These are phyloP conservation scores for Gephyroberyx darwinii DNA, from an alignment of 2,797 vertebrate species.

Conservation along the genomic window DNA sequence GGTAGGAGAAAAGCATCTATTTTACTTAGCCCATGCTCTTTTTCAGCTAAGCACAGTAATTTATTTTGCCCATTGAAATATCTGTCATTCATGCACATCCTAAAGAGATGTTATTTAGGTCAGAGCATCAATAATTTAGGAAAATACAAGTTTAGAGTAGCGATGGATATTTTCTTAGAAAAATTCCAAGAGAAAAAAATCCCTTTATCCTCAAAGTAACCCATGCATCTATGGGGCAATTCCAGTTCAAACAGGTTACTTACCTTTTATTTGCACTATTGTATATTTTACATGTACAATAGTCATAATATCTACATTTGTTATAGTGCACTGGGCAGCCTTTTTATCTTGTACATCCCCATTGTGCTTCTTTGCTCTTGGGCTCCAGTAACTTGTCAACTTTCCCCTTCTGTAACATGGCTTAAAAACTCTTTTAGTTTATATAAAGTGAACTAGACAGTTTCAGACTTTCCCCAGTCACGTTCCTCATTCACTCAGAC, in stretches of 20 bases:
- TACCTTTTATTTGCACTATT: background rate
- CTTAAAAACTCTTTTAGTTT: background rate
- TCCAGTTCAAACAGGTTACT: background rate
- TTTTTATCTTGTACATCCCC: background rate
- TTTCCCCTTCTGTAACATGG: background rate
- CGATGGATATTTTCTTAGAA: background rate
- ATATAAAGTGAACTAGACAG: background rate
- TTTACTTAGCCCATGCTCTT: background rate
- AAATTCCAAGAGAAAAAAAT: background rate
- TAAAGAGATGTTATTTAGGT: background rate
- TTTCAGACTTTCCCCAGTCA: too few species aligned
- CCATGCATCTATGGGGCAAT: too few species aligned
- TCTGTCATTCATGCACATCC: background rate
- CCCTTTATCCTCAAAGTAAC: background rate
- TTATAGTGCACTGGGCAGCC: background rate
- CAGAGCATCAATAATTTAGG: background rate
- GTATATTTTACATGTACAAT: background rate
- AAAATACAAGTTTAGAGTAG: constrained; percentile 1
- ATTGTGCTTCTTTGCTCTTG: background rate
- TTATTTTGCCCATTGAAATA: constrained; percentile 9
- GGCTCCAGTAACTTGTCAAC: too few species aligned
- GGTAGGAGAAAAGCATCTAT: background rate
- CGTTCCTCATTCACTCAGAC: too few species aligned
- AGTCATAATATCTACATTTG: background rate
- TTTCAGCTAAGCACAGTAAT: constrained; percentile 1